These are phyloP conservation scores for Acleris literana DNA, from an alignment of 2,888 invertebrate genomes.

Conservation along the genomic window DNA sequence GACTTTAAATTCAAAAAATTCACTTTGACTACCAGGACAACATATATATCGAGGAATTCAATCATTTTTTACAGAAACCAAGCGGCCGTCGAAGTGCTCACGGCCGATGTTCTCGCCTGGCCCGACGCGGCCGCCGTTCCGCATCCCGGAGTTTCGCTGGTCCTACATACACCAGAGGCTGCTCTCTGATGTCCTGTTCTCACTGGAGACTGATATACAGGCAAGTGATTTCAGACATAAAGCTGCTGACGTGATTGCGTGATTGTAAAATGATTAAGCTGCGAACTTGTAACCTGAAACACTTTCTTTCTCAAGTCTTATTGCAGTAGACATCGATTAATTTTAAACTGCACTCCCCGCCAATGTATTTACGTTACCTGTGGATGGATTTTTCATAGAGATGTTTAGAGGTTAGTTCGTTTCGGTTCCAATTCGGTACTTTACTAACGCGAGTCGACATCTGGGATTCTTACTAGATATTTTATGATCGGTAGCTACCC, in stretches of 20 bases:
- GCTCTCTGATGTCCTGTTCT: constrained; percentile 97
- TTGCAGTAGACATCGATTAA: no score
- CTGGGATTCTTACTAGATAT: no score
- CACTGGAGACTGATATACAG: constrained; percentile 98
- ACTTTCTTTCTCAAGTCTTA: no score
- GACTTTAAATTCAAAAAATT: neutral
- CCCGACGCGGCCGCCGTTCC: constrained; percentile 96
- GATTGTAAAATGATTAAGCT: no score
- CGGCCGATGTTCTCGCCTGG: constrained; percentile 97
- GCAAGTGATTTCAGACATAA: constrained; percentile 53
- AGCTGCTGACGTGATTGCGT: neutral
- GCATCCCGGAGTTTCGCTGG: constrained; percentile 99
- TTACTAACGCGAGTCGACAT: no score
- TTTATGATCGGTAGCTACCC: no score
- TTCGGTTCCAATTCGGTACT: no score
- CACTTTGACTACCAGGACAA: neutral
- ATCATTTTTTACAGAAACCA: constrained; percentile 67
- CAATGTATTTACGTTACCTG: no score
- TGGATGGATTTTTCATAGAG: no score
- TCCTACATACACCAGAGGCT: constrained; percentile 98
- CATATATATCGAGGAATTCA: neutral
- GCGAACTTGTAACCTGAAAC: no score
- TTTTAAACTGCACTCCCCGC: no score
- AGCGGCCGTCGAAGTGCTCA: constrained; percentile 86
- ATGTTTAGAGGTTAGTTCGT: no score